Evolutionary conservation across 2,113 vertebrate species (phyloP).

Genomic region (Cisticola juncidis): DNA sequence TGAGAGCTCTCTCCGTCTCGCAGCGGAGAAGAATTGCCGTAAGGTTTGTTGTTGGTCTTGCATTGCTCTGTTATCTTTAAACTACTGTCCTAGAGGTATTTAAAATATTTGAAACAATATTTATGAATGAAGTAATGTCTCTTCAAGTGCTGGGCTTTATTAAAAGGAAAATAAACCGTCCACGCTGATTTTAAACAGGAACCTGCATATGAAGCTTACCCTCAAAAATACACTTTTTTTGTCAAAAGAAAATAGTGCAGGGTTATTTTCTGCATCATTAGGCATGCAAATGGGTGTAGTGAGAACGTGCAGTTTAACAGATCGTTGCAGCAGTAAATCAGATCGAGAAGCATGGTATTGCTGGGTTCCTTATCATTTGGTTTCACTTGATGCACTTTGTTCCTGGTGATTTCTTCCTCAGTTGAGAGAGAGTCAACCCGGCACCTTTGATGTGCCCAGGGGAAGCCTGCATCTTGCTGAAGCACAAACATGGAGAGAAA

Average conservation of each 20-base stretch:
- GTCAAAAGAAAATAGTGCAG: not conserved
- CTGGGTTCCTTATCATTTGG: constrained; percentile 5
- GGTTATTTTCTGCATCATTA: constrained; percentile 67
- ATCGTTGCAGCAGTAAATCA: constrained; percentile 48
- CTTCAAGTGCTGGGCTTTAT: constrained; percentile 39
- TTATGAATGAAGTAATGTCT: constrained; percentile 73
- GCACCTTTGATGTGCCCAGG: constrained; percentile 38
- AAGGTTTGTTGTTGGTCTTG: constrained; percentile 1
- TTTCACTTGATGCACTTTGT: constrained; percentile 48
- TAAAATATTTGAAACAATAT: constrained; percentile 65
- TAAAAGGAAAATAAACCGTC: constrained; percentile 54
- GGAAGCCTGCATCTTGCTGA: constrained; percentile 34
- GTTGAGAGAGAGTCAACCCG: not conserved
- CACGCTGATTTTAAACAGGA: constrained; percentile 43
- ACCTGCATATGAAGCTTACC: not conserved
- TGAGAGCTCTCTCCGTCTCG: not conserved
- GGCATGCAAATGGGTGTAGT: constrained; percentile 51
- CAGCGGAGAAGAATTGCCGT: not conserved
- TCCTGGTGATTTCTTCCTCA: constrained; percentile 11
- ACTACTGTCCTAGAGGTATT: constrained; percentile 57
- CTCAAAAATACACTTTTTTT: not conserved
- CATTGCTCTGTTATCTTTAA: constrained; percentile 51
- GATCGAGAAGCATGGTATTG: not conserved
- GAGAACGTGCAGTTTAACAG: constrained; percentile 56
- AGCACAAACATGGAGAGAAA: constrained; percentile 44